Evolutionary conservation across 2,797 vertebrate genomes (phyloP).

Genomic region (Phataginus tricuspis): DNA sequence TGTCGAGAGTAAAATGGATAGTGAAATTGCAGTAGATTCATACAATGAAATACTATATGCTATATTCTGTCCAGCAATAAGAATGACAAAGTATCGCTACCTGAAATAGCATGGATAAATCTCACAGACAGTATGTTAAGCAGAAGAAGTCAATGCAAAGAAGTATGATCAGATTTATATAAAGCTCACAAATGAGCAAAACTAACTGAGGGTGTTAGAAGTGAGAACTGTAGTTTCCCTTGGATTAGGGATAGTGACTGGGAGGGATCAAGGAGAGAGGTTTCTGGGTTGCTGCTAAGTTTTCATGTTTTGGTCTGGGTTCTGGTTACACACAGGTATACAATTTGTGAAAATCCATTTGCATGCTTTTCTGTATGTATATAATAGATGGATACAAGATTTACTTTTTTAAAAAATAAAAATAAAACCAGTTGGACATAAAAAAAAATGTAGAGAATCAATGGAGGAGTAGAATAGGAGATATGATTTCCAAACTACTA

Average conservation of each 20-base stretch:
- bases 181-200: neutral
- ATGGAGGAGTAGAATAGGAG: neutral
- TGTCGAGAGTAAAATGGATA: neutral
- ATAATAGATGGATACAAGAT: neutral
- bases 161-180: neutral
- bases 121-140: neutral
- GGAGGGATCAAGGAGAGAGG: neutral
- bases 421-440: neutral
- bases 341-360: neutral
- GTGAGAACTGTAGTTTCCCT: neutral
- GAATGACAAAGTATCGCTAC: neutral
- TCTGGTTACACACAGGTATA: neutral
- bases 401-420: neutral
- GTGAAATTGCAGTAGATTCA: neutral
- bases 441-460: neutral
- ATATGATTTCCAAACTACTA: neutral
- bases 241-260: neutral
- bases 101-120: neutral
- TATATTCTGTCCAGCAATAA: neutral
- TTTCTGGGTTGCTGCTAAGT: neutral
- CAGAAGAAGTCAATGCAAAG: neutral
- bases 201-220: neutral
- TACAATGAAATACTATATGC: neutral
- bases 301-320: neutral
- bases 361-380: neutral